Evolutionary conservation across 2,888 invertebrate genomes (phyloP).

Genomic region (Eupsilia transversa): DNA sequence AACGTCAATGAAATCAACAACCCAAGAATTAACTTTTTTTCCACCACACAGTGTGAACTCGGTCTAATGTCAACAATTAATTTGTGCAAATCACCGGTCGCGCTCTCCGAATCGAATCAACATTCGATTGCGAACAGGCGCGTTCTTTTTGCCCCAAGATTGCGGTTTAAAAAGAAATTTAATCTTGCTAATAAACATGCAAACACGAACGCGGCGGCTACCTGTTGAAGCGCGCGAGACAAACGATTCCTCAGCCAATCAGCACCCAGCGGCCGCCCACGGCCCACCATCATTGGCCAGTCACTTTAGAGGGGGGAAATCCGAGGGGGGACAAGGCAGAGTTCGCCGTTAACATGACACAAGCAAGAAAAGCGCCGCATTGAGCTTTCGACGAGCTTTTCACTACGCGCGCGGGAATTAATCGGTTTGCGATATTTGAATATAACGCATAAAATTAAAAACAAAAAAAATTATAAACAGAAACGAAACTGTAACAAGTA

Average conservation of each 20-base stretch:
- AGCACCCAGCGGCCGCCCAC: constrained; percentile 86
- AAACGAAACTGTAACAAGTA: constrained; percentile 33
- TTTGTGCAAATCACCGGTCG: constrained; percentile 67
- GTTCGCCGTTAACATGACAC: constrained; percentile 85
- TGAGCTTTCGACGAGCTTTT: constrained; percentile 89
- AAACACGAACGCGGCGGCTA: constrained; percentile 88
- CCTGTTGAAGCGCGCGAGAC: constrained; percentile 90
- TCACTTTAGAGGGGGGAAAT: constrained; percentile 77
- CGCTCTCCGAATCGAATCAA: constrained; percentile 78
- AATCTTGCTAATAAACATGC: constrained; percentile 90
- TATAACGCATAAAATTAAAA: constrained; percentile 60
- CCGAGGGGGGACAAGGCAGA: constrained; percentile 71
- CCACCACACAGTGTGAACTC: constrained; percentile 41
- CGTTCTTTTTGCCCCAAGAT: constrained; percentile 82
- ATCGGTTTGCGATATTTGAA: constrained; percentile 66
- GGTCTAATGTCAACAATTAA: constrained; percentile 67
- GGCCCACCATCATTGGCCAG: constrained; percentile 83
- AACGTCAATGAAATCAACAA: constrained; percentile 32
- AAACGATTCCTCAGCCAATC: constrained; percentile 84
- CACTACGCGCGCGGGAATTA: constrained; percentile 82
- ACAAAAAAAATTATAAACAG: constrained; percentile 22
- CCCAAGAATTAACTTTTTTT: constrained; percentile 20
- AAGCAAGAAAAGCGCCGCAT: constrained; percentile 89
- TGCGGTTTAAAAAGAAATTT: constrained; percentile 88
- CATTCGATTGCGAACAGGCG: constrained; percentile 78